Base-by-base conservation (phyloP, 1,140 invertebrate genomes). In the Ceratosolen fusciceps region DNA sequence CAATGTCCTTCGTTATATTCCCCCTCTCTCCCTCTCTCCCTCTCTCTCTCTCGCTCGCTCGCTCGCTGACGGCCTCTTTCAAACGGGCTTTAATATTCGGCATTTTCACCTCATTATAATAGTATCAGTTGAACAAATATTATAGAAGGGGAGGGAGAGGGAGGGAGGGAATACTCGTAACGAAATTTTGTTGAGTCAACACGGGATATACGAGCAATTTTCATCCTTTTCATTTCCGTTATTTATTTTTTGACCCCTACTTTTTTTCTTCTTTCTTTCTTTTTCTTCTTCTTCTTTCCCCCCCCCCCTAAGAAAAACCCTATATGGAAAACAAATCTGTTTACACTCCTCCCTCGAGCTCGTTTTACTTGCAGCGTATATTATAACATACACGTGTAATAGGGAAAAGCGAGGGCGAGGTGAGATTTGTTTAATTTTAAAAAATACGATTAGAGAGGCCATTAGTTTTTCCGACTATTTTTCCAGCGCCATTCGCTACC, bases 161-260 rank as follows among this genome's bases (percentile, higher is more conserved):
- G 2, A n/a, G 52, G 24, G 21, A 54, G 26, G 31, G 7, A 47
- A 26, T 54, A n/a, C 70, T 8, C 21, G 37, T 37, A 52, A 62
- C 12, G 68, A 54, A 77, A 19, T 74, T 60, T 54, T 49, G 62
- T 77, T 68, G 56, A 39, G 31, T 77, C 60, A 76, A 76, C 74
- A 67, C 24, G 1, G 34, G 52, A 52, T 58, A 24, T 14, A 8
- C 12, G 10, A 52, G 9, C 21, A 39, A 34, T 49, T 75, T 60
- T 75, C 47, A 76, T 67, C n/a, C 8, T 52, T 54, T 49, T 52
- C 21, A 8, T 26, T 54, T 67, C 60, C 16, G 14, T 65, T 37
- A 74, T 74, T 49, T 74, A 65, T 65, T 65, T 62, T 47, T 39
- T 49, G 37, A 29, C n/a, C 16, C 29, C 24, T 43, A 21, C 19